A percentile compares a stretch with the other conserved stretches of the same genome.
These are phyloP conservation scores for Stratiolaelaps scimitus DNA, from an alignment of 1,140 invertebrate genomes.

Conservation along the genomic window DNA sequence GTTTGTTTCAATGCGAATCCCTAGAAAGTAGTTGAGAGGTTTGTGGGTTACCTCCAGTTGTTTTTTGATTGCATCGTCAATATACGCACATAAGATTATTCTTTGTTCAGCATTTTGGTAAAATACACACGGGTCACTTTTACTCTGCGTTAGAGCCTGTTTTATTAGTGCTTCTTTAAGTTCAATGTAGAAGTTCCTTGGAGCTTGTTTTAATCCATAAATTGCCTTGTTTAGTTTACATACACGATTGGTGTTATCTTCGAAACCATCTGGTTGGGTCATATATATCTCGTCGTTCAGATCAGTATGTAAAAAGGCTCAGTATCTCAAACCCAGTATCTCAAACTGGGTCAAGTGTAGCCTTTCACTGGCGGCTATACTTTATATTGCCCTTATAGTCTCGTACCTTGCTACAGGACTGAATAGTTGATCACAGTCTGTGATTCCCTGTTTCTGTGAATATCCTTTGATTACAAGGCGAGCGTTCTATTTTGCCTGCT, in stretches of 20 bases:
- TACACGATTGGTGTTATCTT: neutral
- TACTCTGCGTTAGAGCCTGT: neutral
- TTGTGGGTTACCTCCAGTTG: slow-evolving; percentile 37
- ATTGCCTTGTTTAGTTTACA: no score
- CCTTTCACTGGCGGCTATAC: neutral
- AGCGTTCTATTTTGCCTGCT: no score
- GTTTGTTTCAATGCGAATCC: slow-evolving; percentile 26
- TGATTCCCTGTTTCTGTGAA: no score
- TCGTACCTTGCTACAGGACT: no score
- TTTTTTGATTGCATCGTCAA: slow-evolving; percentile 32
- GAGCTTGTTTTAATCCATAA: neutral
- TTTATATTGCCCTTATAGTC: neutral
- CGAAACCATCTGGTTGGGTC: neutral
- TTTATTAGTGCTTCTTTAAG: neutral
- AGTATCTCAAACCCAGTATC: no score
- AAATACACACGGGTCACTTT: slow-evolving; percentile 31
- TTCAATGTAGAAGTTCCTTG: neutral
- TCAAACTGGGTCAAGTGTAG: neutral
- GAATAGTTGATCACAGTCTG: neutral
- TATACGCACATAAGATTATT: slow-evolving; percentile 30
- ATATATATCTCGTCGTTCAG: neutral
- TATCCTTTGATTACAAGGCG: no score
- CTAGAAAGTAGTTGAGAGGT: no score
- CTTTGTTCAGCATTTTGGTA: slow-evolving; percentile 2
- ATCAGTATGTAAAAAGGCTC: neutral